These are phyloP conservation scores for Podotricha telesiphe DNA, from an alignment of 2,888 invertebrate genomes.

Conservation along the genomic window DNA sequence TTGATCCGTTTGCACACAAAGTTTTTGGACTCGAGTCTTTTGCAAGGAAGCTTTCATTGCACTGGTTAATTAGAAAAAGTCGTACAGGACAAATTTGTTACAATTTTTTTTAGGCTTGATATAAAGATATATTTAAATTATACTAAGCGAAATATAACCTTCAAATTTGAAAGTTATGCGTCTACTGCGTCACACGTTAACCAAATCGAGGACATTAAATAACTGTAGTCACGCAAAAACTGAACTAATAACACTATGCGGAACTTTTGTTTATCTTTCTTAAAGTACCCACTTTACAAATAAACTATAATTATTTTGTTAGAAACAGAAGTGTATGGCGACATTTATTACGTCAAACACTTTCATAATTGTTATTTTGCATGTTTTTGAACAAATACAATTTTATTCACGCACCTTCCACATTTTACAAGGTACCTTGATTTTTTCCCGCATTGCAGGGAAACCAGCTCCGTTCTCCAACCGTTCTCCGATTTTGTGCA, in stretches of 20 bases:
- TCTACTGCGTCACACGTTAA: neutral
- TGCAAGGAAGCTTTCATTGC: no score
- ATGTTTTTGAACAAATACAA: neutral
- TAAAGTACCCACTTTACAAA: constrained; percentile 2
- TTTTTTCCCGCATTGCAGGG: no score
- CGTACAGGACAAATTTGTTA: no score
- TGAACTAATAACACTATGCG: neutral
- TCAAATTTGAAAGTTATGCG: neutral
- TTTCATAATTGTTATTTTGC: neutral
- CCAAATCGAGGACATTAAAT: neutral
- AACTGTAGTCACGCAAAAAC: neutral
- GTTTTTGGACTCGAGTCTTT: no score
- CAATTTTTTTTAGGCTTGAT: no score
- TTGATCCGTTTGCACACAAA: no score
- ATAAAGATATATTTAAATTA: no score
- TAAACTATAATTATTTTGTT: neutral
- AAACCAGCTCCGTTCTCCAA: no score
- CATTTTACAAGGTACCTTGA: no score
- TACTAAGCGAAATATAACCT: neutral
- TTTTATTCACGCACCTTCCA: no score
- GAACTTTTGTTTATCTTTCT: constrained; percentile 1
- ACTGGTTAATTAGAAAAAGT: no score
- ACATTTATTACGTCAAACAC: neutral
- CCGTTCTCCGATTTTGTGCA: no score
- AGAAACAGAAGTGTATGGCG: neutral